phyloP scores from a whole-genome alignment of 2,797 vertebrate species.

The Danio choprae region DNA sequence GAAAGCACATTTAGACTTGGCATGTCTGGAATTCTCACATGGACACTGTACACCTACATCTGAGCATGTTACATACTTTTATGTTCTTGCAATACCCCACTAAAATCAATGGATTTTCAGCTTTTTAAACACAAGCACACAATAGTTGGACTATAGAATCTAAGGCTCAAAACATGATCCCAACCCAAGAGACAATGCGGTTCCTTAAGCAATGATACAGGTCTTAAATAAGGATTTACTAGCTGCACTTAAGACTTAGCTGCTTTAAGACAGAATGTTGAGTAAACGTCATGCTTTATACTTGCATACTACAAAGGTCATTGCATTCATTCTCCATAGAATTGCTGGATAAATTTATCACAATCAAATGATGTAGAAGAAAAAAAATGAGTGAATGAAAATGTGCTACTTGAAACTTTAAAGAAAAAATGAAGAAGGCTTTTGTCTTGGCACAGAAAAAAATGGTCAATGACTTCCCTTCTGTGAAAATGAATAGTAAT shows the following conservation, averaged over 20 bases:
- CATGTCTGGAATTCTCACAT: not conserved
- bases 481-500: not conserved
- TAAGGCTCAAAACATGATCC: not conserved
- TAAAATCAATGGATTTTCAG: not conserved
- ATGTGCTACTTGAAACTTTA: not conserved
- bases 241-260: not conserved
- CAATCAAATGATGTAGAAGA: not conserved
- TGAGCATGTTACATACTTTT: not conserved
- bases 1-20: not conserved
- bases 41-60: not conserved
- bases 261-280: not conserved
- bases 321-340: not conserved
- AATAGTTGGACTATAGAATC: slow-evolving; percentile 1
- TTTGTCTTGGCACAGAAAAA: not conserved
- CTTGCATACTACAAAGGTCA: not conserved
- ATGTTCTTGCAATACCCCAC: not conserved
- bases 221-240: not conserved
- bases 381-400: not conserved
- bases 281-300: not conserved
- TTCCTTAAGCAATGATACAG: not conserved
- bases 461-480: too few species aligned
- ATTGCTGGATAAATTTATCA: slow-evolving; percentile 14
- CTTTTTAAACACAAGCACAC: not conserved
- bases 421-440: not conserved
- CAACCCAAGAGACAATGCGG: not conserved